These are phyloP conservation scores for Drosophila funebris DNA, from an alignment of 1,140 invertebrate species.

Conservation along the genomic window DNA sequence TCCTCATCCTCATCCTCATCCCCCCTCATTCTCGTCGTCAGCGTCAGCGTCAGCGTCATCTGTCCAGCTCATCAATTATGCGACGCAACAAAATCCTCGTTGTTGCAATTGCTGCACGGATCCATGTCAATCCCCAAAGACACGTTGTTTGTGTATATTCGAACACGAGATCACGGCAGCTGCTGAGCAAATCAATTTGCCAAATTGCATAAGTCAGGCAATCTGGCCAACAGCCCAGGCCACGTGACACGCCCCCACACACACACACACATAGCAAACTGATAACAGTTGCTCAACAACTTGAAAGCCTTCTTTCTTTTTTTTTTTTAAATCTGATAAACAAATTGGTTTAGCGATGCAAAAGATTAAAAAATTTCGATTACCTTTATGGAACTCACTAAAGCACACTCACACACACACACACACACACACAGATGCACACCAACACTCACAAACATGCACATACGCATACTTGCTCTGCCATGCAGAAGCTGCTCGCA, in stretches of 20 bases:
- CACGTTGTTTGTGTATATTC: not conserved
- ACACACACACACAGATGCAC: not conserved
- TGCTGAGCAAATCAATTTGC: constrained; percentile 31
- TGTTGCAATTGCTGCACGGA: constrained; percentile 35
- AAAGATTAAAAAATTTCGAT: constrained; percentile 44
- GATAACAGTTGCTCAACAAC: constrained; percentile 1
- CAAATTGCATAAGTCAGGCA: constrained; percentile 28
- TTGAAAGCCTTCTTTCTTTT: not conserved
- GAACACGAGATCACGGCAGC: not conserved
- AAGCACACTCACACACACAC: not conserved
- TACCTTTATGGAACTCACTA: constrained; percentile 35
- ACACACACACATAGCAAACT: not conserved
- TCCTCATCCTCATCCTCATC: not conserved
- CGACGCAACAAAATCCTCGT: constrained; percentile 24
- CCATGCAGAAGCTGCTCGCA: constrained; percentile 18
- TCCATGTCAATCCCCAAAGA: not conserved
- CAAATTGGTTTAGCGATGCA: constrained; percentile 32
- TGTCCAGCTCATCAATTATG: constrained; percentile 53
- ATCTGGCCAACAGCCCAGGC: not conserved
- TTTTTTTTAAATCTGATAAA: not conserved
- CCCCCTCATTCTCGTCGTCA: not conserved
- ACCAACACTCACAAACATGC: not conserved
- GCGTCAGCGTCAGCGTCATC: not conserved
- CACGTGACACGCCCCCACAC: not conserved
- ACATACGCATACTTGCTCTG: constrained; percentile 3